Percentiles rank a stretch among this genome's conserved stretches.
These are phyloP conservation scores for Megaceryle torquata DNA, from an alignment of 2,113 vertebrate genomes.

Conservation along the genomic window DNA sequence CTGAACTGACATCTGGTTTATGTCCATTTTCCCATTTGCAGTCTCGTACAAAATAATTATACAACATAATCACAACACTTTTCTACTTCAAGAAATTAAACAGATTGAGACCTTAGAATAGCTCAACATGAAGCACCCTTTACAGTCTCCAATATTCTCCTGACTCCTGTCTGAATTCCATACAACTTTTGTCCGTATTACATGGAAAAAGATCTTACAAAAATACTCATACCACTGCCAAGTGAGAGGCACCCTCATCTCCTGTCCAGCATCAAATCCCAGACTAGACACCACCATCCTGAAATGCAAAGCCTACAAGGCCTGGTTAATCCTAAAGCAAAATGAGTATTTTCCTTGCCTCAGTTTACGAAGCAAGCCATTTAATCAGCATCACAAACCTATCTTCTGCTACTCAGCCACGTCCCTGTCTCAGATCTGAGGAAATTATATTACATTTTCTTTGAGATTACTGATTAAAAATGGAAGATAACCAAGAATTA, in stretches of 20 bases:
- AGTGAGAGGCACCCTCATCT: neutral
- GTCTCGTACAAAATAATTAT: neutral
- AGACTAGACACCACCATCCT: neutral
- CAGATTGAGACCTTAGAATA: neutral
- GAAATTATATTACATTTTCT: neutral
- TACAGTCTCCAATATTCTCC: neutral
- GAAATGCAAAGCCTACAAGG: neutral
- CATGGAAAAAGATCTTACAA: neutral
- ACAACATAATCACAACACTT: neutral
- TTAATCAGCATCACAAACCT: neutral
- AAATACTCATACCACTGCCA: neutral
- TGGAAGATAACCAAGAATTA: neutral
- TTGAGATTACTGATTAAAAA: neutral
- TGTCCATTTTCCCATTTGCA: neutral
- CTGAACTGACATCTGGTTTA: neutral
- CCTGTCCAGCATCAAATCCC: neutral
- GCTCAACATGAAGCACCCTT: neutral
- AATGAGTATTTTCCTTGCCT: neutral
- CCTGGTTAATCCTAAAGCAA: neutral
- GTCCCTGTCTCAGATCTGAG: neutral
- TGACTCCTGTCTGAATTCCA: neutral
- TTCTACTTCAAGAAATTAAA: neutral
- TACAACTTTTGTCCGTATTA: neutral
- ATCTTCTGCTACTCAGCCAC: neutral
- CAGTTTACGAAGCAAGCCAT: neutral